These are phyloP conservation scores for Arvicola amphibius DNA, from an alignment of 2,797 vertebrate species.

Conservation along the genomic window DNA sequence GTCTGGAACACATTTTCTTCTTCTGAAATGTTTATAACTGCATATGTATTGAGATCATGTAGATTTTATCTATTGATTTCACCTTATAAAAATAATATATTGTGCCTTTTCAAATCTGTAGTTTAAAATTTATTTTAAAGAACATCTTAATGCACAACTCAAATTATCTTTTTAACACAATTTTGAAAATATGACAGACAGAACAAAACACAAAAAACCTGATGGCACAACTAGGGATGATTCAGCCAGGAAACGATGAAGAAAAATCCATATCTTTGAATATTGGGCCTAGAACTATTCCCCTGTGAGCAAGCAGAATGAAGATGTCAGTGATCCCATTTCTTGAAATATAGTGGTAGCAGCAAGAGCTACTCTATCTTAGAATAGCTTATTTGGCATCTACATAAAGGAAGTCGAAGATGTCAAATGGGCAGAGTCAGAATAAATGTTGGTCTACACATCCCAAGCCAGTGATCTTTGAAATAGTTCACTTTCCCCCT, in stretches of 20 bases:
- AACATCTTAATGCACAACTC: not conserved
- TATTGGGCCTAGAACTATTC: not conserved
- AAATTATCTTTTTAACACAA: not conserved
- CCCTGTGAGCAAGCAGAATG: slow-evolving; percentile 47
- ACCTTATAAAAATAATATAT: not conserved
- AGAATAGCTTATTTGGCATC: not conserved
- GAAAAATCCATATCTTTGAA: not conserved
- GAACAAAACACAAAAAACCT: not conserved
- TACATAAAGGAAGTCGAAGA: slow-evolving; percentile 9
- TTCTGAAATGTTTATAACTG: not conserved
- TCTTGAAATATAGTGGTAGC: not conserved
- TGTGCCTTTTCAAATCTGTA: not conserved
- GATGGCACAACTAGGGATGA: not conserved
- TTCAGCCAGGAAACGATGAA: not conserved
- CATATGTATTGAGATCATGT: not conserved
- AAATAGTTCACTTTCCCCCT: slow-evolving; percentile 51
- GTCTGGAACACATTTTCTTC: not conserved
- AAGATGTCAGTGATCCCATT: slow-evolving; percentile 1
- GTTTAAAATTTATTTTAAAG: not conserved
- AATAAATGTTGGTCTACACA: not conserved
- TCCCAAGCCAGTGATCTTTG: slow-evolving; percentile 50
- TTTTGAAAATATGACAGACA: not conserved
- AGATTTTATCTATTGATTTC: not conserved
- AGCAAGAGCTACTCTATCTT: not conserved
- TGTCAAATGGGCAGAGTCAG: slow-evolving; percentile 4